Base-by-base conservation (phyloP, 2,797 vertebrate species). In the Tangara arthus region DNA sequence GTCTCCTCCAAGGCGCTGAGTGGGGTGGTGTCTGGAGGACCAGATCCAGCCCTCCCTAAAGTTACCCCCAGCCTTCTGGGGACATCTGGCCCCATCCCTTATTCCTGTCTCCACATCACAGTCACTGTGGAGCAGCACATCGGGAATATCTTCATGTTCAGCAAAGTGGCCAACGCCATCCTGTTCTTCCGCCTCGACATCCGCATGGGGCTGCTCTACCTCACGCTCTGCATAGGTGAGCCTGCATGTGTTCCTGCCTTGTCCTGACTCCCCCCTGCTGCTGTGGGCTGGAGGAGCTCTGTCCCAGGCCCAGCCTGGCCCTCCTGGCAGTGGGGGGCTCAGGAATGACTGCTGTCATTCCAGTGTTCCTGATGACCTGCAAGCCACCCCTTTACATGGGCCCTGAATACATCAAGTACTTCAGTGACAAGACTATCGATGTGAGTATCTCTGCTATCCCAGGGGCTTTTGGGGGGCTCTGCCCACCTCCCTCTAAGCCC, bases 401-500 rank as follows among this genome's bases (percentile, higher is more conserved):
- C 77, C 99, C 99, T 0, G 99, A 99, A 77, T 99, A 99, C 96
- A 99, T 99, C 97, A 99, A 98, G 89, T 99, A 99, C 97, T 99
- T 99, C 97, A 99, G 89, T 14, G 99, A 99, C 96, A 98, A 99
- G 93, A 99, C 98, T 79, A 99, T 99, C 8, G 99, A 99, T 8
- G 99, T 99, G 96, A 99, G 98, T 98, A 82, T 55, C n/a, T 50
- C 15, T n/a, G n/a, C n/a, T n/a, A n/a, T n/a, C 15, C 15, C 15
- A 32, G 9, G 41, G 41, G 18, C 6, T 11, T 49, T 4, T 0
- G 0, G 37, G 39, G 39, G 30, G 2, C n/a, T 70, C 41, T 64
- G 61, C 41, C 10, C 1, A 6, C 27, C 0, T 3, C 24, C 35
- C 1, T 1, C 53, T 84, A 32, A 94, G 55, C 79, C 41, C 3